phyloP scores from a whole-genome alignment of 2,113 vertebrate species.

The Brachionichthys hirsutus region DNA sequence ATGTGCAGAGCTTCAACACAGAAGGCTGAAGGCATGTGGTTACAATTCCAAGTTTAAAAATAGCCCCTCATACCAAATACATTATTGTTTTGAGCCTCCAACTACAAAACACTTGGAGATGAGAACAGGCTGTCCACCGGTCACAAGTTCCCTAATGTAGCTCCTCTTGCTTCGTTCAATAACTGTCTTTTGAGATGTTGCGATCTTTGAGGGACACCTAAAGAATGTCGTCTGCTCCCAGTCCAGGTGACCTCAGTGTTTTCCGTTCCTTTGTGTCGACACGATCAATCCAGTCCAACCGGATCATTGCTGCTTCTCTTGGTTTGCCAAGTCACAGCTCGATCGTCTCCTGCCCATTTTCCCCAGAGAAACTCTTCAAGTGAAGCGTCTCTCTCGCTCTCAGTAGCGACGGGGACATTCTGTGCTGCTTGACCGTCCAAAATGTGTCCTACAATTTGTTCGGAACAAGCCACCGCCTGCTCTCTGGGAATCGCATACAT shows the following conservation, averaged over 20 bases:
- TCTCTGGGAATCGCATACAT: slow-evolving; percentile 17
- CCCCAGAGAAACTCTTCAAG: slow-evolving; percentile 25
- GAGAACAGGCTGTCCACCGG: too few species aligned
- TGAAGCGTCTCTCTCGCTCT: slow-evolving; percentile 13
- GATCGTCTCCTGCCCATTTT: slow-evolving; percentile 16
- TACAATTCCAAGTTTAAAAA: too few species aligned
- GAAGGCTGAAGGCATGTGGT: too few species aligned
- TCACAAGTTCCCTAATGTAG: too few species aligned
- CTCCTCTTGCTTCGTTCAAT: background rate
- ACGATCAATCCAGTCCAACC: too few species aligned
- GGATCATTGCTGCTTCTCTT: slow-evolving; percentile 1
- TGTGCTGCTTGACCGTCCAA: slow-evolving; percentile 37
- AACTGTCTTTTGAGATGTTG: slow-evolving; percentile 2
- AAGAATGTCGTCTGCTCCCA: background rate
- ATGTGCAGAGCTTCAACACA: too few species aligned
- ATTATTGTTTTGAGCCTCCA: too few species aligned
- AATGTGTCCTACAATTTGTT: slow-evolving; percentile 39
- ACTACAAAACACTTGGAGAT: too few species aligned
- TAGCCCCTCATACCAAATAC: too few species aligned
- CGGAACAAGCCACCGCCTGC: slow-evolving; percentile 27
- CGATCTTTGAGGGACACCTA: slow-evolving; percentile 1
- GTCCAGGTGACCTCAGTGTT: background rate
- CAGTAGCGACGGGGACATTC: slow-evolving; percentile 35
- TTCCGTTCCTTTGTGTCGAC: slow-evolving; percentile 5
- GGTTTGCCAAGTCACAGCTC: slow-evolving; percentile 23